These are phyloP conservation scores for Orthosia incerta DNA, from an alignment of 2,888 invertebrate genomes.

Conservation along the genomic window DNA sequence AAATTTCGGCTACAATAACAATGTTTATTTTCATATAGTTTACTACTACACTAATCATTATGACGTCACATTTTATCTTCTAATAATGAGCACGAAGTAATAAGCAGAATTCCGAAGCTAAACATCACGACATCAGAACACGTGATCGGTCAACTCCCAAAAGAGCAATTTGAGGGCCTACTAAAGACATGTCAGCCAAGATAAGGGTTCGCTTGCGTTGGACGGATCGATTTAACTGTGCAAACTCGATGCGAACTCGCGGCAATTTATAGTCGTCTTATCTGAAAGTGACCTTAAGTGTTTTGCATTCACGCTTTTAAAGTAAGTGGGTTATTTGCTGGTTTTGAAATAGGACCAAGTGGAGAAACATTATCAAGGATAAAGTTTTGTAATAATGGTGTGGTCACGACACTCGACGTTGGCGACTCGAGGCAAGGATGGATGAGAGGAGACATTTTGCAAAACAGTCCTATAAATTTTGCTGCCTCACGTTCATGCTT, in stretches of 20 bases:
- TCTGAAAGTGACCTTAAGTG: slow-evolving; percentile 28
- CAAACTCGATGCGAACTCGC: slow-evolving; percentile 58
- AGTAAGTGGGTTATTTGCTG: neutral
- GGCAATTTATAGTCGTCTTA: slow-evolving; percentile 45
- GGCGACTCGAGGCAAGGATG: too few relatives aligned
- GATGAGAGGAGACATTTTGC: too few relatives aligned
- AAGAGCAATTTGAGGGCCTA: slow-evolving; percentile 78
- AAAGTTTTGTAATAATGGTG: too few relatives aligned
- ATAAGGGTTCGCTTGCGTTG: slow-evolving; percentile 79
- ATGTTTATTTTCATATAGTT: neutral
- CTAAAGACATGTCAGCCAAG: slow-evolving; percentile 80
- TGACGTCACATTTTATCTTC: slow-evolving; percentile 11
- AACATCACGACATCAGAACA: slow-evolving; percentile 65
- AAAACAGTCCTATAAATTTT: neutral
- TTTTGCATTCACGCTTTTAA: slow-evolving; percentile 9
- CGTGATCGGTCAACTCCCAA: slow-evolving; percentile 77
- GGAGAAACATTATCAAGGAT: too few relatives aligned
- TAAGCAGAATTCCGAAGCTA: slow-evolving; percentile 49
- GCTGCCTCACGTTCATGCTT: neutral
- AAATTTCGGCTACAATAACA: neutral
- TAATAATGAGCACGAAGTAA: slow-evolving; percentile 34
- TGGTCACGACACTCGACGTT: too few relatives aligned
- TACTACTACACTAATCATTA: neutral
- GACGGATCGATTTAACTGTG: slow-evolving; percentile 72
- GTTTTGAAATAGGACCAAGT: neutral